phyloP scores from a whole-genome alignment of 2,113 vertebrate species.

The Prietella phreatophila region DNA sequence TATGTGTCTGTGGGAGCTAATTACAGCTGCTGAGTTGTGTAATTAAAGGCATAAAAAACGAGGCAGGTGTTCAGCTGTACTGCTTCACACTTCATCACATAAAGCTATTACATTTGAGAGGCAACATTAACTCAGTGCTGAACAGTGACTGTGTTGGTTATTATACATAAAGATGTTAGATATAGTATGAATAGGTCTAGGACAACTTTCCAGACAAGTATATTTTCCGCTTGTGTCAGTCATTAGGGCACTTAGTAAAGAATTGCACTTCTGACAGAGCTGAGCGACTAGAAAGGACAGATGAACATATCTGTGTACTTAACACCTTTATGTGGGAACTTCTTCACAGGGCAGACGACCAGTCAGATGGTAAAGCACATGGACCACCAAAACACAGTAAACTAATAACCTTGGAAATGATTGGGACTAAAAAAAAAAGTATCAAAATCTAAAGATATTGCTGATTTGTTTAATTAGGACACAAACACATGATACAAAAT shows the following conservation, averaged over 20 bases:
- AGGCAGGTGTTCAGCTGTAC: neutral
- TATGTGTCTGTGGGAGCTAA: constrained; percentile 11
- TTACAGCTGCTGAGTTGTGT: constrained; percentile 14
- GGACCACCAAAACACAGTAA: neutral
- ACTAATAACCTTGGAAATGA: neutral
- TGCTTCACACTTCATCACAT: neutral
- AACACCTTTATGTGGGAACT: neutral
- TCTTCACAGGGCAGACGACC: neutral
- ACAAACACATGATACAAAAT: neutral
- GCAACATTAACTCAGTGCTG: neutral
- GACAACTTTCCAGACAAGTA: neutral
- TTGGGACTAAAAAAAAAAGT: neutral
- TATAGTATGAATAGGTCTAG: neutral
- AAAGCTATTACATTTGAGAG: neutral
- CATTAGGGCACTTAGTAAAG: neutral
- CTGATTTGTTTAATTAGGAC: neutral
- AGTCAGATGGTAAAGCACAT: too few species aligned
- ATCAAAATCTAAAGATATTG: neutral
- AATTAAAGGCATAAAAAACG: constrained; percentile 30
- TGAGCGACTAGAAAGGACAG: neutral
- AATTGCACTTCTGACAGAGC: neutral
- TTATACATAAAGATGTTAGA: neutral
- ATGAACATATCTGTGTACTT: neutral
- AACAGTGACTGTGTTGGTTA: neutral
- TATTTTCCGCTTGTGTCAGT: neutral